These are phyloP conservation scores for Palythoa grandiflora DNA, from an alignment of 92 coral and sea anemone genomes.

Conservation along the genomic window DNA sequence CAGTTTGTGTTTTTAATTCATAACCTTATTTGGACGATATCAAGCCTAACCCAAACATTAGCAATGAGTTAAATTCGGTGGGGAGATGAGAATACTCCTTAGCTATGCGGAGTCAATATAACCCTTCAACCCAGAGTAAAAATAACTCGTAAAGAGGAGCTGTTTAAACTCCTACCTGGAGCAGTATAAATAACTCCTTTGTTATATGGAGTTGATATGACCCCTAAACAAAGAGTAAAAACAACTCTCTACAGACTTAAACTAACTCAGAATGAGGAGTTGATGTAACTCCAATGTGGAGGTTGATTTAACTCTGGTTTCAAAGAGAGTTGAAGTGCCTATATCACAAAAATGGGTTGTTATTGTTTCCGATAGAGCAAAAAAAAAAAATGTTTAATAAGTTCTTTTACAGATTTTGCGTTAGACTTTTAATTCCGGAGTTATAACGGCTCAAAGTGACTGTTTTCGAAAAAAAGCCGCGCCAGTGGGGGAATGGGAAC, in stretches of 20 bases:
- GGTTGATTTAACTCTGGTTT: not conserved
- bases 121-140: constrained; percentile 5
- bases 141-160: constrained; percentile 5
- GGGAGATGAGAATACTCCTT: constrained; percentile 3
- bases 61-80: not conserved
- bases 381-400: too few relatives aligned
- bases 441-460: too few relatives aligned
- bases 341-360: too few relatives aligned
- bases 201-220: too few relatives aligned
- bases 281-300: not conserved
- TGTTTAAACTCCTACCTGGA: constrained; percentile 8
- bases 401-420: too few relatives aligned
- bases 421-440: too few relatives aligned
- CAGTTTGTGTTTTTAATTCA: constrained; percentile 6
- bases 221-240: not conserved
- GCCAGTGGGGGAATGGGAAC: too few relatives aligned
- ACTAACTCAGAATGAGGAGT: constrained; percentile 1
- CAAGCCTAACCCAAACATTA: constrained; percentile 5
- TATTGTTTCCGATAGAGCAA: too few relatives aligned
- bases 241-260: not conserved
- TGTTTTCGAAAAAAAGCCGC: too few relatives aligned
- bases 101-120: constrained; percentile 8
- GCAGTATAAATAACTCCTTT: not conserved
- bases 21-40: constrained; percentile 7
- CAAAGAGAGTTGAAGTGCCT: not conserved